Base-by-base conservation (phyloP, 2,113 vertebrate genomes). In the Rhizomys pruinosus region DNA sequence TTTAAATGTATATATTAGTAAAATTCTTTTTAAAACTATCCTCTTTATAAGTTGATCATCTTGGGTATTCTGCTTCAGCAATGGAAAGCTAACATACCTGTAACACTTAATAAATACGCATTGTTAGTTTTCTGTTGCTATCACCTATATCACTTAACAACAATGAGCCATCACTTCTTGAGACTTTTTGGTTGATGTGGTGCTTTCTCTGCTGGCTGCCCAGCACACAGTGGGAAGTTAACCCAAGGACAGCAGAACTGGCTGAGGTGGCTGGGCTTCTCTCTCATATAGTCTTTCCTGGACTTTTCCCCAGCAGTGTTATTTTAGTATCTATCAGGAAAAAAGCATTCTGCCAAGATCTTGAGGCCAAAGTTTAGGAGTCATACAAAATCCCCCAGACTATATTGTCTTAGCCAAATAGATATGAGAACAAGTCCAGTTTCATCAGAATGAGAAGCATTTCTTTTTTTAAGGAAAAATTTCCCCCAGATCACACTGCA, bases 241-340 rank as follows among this genome's bases (percentile, higher is more conserved):
- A 57, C 5, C 7, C 74, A 3, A 12, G 23, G 11, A 5, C 2
- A 34, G 42, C 5, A 42, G 52, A 29, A 29, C 32, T n/a, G 37
- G 9, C 22, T 64, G 27, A 20, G 3, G 4, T 72, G 25, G 5
- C 29, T 37, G 19, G 20, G 17, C 13, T 17, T 76, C 9, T 59
- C 12, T 39, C 5, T 13, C 27, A 10, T 0, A 4, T 15, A 5
- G 0, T 2, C 25, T 44, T 52, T 87, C 3, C 61, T 25, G 32
- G 47, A 80, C 9, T 22, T 59, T 2, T 17, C 3, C 9, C 32
- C 17, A 59, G 13, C 17, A 81, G 6, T 1, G 2, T 5, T n/a
- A 59, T 42, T 47, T 93, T 37, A 64, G 55, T 44, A 37, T 34
- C 23, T 34, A 64, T 27, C 19, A 52, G 22, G 6, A 3, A 2